phyloP scores from a whole-genome alignment of 2,797 vertebrate genomes.

The Balearica regulorum region DNA sequence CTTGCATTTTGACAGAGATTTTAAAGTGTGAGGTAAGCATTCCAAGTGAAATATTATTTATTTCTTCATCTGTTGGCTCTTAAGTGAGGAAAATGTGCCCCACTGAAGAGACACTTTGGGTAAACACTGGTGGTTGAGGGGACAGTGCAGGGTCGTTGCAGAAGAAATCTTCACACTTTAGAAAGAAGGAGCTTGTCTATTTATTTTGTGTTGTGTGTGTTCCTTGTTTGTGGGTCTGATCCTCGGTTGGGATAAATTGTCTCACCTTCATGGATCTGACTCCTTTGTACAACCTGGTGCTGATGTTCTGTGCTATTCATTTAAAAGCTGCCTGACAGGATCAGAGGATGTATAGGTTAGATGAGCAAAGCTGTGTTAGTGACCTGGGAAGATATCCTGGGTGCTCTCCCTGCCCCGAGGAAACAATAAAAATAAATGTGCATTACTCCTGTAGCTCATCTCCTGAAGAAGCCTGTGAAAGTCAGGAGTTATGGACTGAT shows the following conservation, averaged over 20 bases:
- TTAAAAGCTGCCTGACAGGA: background rate
- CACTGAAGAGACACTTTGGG: background rate
- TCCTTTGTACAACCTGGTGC: background rate
- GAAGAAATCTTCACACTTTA: background rate
- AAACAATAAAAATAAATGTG: background rate
- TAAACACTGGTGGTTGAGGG: background rate
- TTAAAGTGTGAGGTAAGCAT: background rate
- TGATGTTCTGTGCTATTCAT: background rate
- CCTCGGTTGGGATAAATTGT: background rate
- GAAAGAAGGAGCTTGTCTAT: background rate
- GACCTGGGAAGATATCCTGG: background rate
- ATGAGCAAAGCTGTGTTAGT: background rate
- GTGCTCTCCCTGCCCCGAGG: background rate
- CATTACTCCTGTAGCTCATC: background rate
- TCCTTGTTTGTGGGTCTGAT: background rate
- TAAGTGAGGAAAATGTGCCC: background rate
- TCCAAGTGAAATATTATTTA: background rate
- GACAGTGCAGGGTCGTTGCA: fast-evolving
- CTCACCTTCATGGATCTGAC: background rate
- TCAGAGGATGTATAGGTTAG: background rate
- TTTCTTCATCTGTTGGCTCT: background rate
- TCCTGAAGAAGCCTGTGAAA: background rate
- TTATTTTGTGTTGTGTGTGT: fast-evolving
- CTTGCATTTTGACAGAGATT: background rate
- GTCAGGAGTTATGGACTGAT: background rate